Evolutionary conservation across 2,113 vertebrate genomes (phyloP), one percentile per base, ranked within the genome.

Genomic region (Etheostoma cragini): DNA sequence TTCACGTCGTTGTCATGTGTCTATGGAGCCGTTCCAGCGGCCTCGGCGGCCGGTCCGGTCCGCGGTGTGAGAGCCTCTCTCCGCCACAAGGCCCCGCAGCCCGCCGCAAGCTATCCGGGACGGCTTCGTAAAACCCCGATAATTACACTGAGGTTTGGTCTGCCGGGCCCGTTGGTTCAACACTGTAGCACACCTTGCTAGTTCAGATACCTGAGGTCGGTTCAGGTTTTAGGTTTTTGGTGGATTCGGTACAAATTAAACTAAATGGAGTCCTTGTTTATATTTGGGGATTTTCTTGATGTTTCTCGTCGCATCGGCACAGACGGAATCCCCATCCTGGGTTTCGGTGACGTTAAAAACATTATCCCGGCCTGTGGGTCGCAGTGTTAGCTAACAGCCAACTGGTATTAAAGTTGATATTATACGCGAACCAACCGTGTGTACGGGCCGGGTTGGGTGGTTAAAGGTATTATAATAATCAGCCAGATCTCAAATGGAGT

Each of bases 41-140:
- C 85, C 89, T 87, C 70, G 52, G 70, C 38, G 30, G 65, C 56
- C 47, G 54, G 1, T 76, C 61, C 57, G 63, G 58, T 46, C 83
- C 87, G 81, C 72, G 70, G 66, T 56, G 24, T 42, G 64, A 65
- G 50, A 21, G 61, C 17, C 5, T 60, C 14, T 12, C 19, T 58
- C 76, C 22, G 61, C 72, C 38, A 42, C 58, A 87, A 90, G 88
- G 89, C 87, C 86, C 24, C 60, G 33, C 11, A 50, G n/a, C 14
- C 72, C 30, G 24, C 73, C 15, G 64, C 45, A 12, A 33, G 13
- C 15, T 14, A 13, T 54, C 21, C 10, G 8, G 12, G 16, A 15
- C 16, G 12, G 30, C 10, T 42, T 42, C 10, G 10, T 42, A 11
- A 42, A 42, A 52, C 10, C 6, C 4, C 2, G 5, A 30, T 38